phyloP scores from a whole-genome alignment of 2,888 invertebrate species.

The Zootermopsis nevadensis region DNA sequence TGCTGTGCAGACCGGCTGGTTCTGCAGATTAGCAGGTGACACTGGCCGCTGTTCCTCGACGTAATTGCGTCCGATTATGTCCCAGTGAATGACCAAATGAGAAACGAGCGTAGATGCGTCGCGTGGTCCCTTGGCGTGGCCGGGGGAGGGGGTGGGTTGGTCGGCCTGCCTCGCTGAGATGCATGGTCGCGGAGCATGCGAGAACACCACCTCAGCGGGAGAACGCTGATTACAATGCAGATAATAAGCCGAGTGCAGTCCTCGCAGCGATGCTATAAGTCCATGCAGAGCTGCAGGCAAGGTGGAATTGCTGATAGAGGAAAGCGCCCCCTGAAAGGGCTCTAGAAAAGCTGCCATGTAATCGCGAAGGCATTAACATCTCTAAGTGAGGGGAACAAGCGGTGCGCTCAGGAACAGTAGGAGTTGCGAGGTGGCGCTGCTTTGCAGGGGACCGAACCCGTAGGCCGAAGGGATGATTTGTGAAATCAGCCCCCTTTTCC shows the following conservation, averaged over 20 bases:
- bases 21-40: too few species aligned
- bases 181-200: slow-evolving; percentile 22
- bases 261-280: slow-evolving; percentile 4
- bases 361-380: neutral
- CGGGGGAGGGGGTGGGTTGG: slow-evolving; percentile 2
- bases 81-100: neutral
- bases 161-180: slow-evolving; percentile 6
- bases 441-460: neutral
- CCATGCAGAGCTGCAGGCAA: neutral
- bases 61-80: neutral
- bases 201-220: slow-evolving; percentile 26
- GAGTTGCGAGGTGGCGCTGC: neutral
- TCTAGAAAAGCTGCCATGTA: neutral
- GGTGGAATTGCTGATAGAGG: neutral
- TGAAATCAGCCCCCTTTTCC: neutral
- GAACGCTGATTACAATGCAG: slow-evolving; percentile 20
- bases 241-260: slow-evolving; percentile 14
- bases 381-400: neutral
- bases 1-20: too few species aligned
- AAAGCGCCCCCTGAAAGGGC: neutral
- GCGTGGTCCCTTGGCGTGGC: neutral
- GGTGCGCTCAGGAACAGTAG: neutral
- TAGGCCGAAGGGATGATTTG: neutral
- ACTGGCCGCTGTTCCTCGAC: neutral
- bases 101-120: neutral